Base-by-base conservation (phyloP, 2,113 vertebrate genomes). In the Synodontis membranacea region DNA sequence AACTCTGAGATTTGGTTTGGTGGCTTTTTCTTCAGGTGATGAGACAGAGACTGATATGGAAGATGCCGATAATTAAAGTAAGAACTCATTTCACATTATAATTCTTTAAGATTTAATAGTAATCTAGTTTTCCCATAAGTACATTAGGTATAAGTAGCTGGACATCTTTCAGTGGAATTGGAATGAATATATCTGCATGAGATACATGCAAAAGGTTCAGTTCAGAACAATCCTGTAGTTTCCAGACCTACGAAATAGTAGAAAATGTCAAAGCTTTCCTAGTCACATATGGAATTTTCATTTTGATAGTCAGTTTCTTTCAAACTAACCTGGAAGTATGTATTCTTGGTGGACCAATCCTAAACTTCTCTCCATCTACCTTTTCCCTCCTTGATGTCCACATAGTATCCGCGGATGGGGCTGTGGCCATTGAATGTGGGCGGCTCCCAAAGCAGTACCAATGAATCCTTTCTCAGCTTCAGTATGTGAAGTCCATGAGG, bases 401-500 rank as follows among this genome's bases (percentile, higher is more conserved):
- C 88, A 39, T 98, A 99, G 93, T 96, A 99, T 25, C 98, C 98
- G 28, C 92, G 96, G 89, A 99, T 90, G 0, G 96, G 93, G 86
- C 92, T 96, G 83, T 98, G 96, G 2, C 98, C 98, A 5, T 93
- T 91, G 82, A 97, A 96, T 25, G 94, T 82, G 0, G 98, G 98
- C 3, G 95, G 91, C 28, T 97, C 96, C 98, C 98, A 99, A 82
- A 98, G 94, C 17, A 99, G 92, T 85, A 99, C 97, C 88, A 96
- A 80, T 1, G 98, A 97, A 83, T 94, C 93, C 87, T 97, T 97
- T 83, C 98, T 96, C 6, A 99, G 94, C 93, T 99, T 97, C 85
- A 94, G 94, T 56, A 94, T 95, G 75, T 91, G 92, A 70, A 99
- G 94, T 84, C 95, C 95, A 82, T 96, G 95, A 5, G 98, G 96